Percentiles rank a stretch among this genome's conserved stretches.
Conservation (phyloP, 2,113 vertebrate species). For the Melanotaenia duboulayi region DNA sequence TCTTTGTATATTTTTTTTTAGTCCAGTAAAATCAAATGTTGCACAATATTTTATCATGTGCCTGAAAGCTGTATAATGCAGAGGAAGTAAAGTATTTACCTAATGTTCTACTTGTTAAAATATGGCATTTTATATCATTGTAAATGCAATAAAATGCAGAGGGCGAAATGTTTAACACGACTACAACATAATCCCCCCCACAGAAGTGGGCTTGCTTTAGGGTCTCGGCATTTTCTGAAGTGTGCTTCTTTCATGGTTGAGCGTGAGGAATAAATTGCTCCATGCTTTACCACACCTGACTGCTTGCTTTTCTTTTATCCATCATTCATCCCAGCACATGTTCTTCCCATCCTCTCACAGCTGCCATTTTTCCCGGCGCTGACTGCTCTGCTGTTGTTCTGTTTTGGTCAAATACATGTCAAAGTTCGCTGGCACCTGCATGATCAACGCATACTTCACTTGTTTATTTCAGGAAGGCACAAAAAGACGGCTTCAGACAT, state of each 20-base stretch:
- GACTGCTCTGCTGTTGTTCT: not conserved
- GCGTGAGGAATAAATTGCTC: conserved; percentile 78
- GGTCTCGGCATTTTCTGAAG: conserved; percentile 44
- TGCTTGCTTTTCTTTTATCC: conserved; percentile 62
- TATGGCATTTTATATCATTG: conserved; percentile 63
- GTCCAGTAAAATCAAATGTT: conserved; percentile 71
- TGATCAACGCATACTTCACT: conserved; percentile 55
- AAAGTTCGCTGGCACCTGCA: conserved; percentile 11
- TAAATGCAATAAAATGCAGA: conserved; percentile 60
- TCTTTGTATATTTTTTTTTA: conserved; percentile 78
- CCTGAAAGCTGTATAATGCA: conserved; percentile 75
- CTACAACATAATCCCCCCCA: conserved; percentile 31
- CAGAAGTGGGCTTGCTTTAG: conserved; percentile 12
- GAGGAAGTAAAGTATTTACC: conserved; percentile 67
- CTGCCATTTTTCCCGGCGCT: not conserved
- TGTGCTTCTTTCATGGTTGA: conserved; percentile 69
- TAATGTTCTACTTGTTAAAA: conserved; percentile 58
- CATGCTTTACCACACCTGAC: conserved; percentile 63
- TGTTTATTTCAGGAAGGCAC: conserved; percentile 86
- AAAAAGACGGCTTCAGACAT: conserved; percentile 80
- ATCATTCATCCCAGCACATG: conserved; percentile 13
- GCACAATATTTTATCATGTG: conserved; percentile 79
- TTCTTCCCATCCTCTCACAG: conserved; percentile 11
- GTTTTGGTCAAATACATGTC: conserved; percentile 6
- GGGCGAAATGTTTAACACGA: conserved; percentile 35